phyloP scores from a whole-genome alignment of 2,113 vertebrate genomes.

The Hiodon alosoides region DNA sequence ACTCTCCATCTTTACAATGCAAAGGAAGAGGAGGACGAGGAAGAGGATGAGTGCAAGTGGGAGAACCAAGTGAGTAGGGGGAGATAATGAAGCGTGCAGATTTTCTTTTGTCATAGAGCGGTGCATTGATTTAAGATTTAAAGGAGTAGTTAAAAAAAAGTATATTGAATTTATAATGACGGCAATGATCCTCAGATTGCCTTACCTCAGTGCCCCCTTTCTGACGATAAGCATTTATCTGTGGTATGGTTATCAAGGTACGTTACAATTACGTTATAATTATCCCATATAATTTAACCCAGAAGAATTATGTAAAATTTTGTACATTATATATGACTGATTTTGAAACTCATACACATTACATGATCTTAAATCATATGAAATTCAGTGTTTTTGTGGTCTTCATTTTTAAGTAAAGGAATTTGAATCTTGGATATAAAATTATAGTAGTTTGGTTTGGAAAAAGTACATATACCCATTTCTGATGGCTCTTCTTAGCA shows the following conservation, averaged over 20 bases:
- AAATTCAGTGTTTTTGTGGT: slow-evolving; percentile 29
- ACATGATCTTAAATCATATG: background rate
- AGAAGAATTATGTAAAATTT: background rate
- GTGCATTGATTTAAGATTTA: background rate
- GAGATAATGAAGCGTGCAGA: slow-evolving; percentile 48
- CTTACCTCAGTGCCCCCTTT: background rate
- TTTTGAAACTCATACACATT: background rate
- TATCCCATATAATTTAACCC: background rate
- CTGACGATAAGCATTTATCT: background rate
- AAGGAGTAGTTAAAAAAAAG: background rate
- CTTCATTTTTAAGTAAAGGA: slow-evolving; percentile 6
- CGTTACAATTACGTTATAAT: background rate
- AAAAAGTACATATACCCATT: background rate
- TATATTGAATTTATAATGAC: slow-evolving; percentile 10
- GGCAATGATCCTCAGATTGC: slow-evolving; percentile 13
- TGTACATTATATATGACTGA: background rate
- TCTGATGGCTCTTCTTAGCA: background rate
- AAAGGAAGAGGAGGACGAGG: slow-evolving; percentile 61
- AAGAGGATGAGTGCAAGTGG: slow-evolving; percentile 38
- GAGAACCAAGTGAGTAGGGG: slow-evolving; percentile 58
- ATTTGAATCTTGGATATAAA: background rate
- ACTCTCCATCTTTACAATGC: slow-evolving; percentile 71
- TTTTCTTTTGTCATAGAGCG: background rate
- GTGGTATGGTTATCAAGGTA: slow-evolving; percentile 1
- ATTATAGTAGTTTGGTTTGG: background rate